Base-by-base conservation (phyloP, 2,113 vertebrate species). In the Pogona vitticeps region DNA sequence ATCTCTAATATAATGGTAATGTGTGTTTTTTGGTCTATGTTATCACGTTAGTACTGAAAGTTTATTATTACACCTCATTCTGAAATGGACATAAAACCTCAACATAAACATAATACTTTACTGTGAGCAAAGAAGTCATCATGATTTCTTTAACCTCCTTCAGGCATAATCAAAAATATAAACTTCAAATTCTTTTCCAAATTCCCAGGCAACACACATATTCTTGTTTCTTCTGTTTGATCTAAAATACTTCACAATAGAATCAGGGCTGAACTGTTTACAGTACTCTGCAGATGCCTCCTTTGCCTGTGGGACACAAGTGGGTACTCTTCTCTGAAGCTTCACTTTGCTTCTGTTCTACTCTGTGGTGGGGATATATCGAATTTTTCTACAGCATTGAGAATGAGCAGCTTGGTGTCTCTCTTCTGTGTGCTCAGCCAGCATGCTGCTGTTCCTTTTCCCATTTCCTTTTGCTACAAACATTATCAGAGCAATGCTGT, bases 381-480 rank as follows among this genome's bases (percentile, higher is more conserved):
- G 56, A 92, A 93, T 31, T 76, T 90, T 26, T 89, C 90, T 36
- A 61, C 77, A 33, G 73, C 76, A 63, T 89, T 91, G 88, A 86
- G 87, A 95, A 94, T 68, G 23, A 88, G 84, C 90, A 88, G 63
- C 52, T 56, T 77, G 73, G 26, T 0, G 0, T 72, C 77, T 84
- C 26, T 89, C 87, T 92, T 88, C 91, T 92, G 91, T 89, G 31
- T 92, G 86, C 92, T 89, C 90, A 92, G 72, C 88, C 84, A 90
- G 90, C 68, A 92, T n/a, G 7, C 56, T 65, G 77, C n/a, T 52
- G 5, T 52, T 94, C 63, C 83, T 36, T 80, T 90, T 93, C 92
- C 87, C 80, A 76, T 92, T 92, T 94, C 89, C 84, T 89, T 88
- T 82, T 89, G 80, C 67, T 91, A 75, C 0, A 9, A 91, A 92